Percentiles rank a stretch among this genome's conserved stretches.
phyloP scores from a whole-genome alignment of 2,113 vertebrate species.

The Pterocles burchelli region DNA sequence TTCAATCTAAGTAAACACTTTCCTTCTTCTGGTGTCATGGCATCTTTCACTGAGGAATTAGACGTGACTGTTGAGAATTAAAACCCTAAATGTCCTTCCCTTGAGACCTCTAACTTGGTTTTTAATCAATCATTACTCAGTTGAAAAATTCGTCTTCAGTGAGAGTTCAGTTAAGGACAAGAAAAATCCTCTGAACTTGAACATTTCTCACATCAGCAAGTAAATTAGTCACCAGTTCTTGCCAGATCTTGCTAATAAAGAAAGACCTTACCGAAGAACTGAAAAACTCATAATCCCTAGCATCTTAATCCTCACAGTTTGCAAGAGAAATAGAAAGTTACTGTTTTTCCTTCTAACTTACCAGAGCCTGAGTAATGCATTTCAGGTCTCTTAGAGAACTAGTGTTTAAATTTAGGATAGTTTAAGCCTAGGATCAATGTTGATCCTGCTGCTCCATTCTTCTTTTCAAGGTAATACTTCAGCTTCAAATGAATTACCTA shows the following conservation, averaged over 20 bases:
- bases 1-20: background rate
- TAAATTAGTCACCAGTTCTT: constrained; percentile 58
- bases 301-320: constrained; percentile 9
- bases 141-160: background rate
- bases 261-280: background rate
- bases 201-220: constrained; percentile 28
- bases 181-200: constrained; percentile 13
- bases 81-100: background rate
- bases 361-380: background rate
- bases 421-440: constrained; percentile 6
- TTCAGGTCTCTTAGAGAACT: background rate
- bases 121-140: background rate
- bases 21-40: background rate
- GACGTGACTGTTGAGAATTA: constrained; percentile 26
- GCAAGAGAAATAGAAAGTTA: constrained; percentile 5
- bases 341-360: constrained; percentile 7
- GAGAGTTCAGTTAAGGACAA: constrained; percentile 53
- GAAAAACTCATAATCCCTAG: constrained; percentile 7
- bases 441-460: background rate
- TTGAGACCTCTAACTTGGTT: background rate
- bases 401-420: background rate
- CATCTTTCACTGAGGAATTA: constrained; percentile 28
- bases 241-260: constrained; percentile 28
- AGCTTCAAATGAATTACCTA: background rate
- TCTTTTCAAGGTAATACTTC: background rate